Conservation (phyloP, 2,113 vertebrate species). For the Sceloporus tristichus region DNA sequence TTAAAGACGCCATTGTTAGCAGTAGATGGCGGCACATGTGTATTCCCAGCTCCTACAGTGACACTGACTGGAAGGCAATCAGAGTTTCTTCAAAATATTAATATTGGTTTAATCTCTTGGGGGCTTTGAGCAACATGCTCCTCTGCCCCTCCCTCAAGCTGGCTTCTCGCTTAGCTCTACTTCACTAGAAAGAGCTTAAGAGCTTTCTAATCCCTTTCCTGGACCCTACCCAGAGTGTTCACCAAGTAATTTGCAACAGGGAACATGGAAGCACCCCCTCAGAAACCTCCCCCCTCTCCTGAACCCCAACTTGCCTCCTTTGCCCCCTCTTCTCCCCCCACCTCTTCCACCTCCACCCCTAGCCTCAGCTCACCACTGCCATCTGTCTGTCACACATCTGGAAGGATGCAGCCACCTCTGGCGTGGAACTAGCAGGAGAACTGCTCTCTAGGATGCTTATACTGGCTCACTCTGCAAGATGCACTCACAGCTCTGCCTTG, state of each 20-base stretch:
- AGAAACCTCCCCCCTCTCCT: too few species aligned
- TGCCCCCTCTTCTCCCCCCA: neutral
- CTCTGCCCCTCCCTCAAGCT: neutral
- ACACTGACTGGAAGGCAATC: neutral
- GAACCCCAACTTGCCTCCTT: too few species aligned
- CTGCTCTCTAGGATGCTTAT: neutral
- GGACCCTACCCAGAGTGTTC: neutral
- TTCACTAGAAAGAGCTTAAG: neutral
- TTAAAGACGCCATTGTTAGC: neutral
- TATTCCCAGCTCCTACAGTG: neutral
- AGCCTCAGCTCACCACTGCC: neutral
- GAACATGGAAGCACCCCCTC: neutral
- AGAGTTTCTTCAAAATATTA: slow-evolving; percentile 1
- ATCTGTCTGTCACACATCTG: neutral
- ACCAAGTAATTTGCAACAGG: neutral
- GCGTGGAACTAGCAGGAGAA: neutral
- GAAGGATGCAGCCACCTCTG: slow-evolving; percentile 14
- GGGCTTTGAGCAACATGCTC: neutral
- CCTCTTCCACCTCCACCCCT: neutral
- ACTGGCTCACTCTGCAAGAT: neutral
- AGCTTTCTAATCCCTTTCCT: neutral
- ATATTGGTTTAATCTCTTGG: neutral
- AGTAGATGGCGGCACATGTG: neutral
- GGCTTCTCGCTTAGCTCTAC: neutral
- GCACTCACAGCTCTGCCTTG: slow-evolving; percentile 1